phyloP scores from a whole-genome alignment of 2,797 vertebrate species.

The Sebastes minor region DNA sequence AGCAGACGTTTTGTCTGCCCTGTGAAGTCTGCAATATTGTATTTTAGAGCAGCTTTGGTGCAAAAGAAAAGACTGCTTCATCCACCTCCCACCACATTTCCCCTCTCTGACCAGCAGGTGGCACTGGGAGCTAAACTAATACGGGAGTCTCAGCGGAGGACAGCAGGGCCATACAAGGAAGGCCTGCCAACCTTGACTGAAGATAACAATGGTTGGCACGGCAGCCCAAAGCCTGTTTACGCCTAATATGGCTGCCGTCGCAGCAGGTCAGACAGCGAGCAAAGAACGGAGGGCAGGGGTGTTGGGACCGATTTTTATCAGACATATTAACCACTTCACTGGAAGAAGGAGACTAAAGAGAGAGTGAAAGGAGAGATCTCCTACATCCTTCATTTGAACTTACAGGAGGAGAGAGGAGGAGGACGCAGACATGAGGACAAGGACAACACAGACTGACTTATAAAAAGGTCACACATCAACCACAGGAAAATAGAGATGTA shows the following conservation, averaged over 20 bases:
- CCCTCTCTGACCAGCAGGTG: conserved; percentile 28
- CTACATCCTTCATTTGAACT: not conserved
- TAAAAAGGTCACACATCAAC: not conserved
- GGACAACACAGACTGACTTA: not conserved
- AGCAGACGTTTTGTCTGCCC: not conserved
- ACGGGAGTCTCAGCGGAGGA: not conserved
- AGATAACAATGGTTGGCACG: conserved; percentile 29
- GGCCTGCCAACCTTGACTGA: conserved; percentile 15
- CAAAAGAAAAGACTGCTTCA: not conserved
- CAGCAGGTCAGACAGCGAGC: not conserved
- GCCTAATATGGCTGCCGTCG: conserved; percentile 46
- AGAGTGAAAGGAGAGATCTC: not conserved
- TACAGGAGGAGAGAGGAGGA: not conserved
- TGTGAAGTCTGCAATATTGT: not conserved
- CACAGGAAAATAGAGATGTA: not conserved
- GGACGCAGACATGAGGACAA: not conserved
- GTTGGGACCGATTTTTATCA: not conserved
- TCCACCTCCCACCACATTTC: not conserved
- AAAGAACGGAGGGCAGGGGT: not conserved
- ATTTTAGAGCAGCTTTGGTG: not conserved
- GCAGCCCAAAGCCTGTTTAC: conserved; percentile 18
- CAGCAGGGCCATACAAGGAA: conserved; percentile 23
- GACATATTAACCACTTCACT: not conserved
- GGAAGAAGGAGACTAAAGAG: not conserved
- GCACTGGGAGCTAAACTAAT: not conserved